Evolutionary conservation across 2,888 invertebrate genomes (phyloP), one percentile per base, ranked within the genome.

Genomic region (Watsonalla cultraria): DNA sequence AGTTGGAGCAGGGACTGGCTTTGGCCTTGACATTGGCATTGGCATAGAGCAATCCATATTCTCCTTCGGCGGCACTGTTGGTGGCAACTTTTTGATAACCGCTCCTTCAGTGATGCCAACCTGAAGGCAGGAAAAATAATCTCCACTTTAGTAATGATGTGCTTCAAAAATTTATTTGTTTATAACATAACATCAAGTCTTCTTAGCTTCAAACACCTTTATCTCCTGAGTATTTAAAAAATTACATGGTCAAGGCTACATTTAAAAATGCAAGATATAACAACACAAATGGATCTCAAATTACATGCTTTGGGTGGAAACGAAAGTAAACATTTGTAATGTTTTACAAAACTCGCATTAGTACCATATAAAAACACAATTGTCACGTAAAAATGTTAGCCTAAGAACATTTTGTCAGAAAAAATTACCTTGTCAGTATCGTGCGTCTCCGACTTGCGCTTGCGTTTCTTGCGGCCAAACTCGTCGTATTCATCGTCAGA

Each of bases 401-500:
- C 37, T 37, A 37, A 37, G 37, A 42, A 42, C 8, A 42, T 24
- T 24, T 24, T 11, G 42, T 42, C 11, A 5, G n/a, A 5, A 14
- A 49, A 37, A 1, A 7, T 13, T 46, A 49, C 59, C 77, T 60
- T 70, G 82, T 80, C 74, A 74, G 2, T 76, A 39, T 81, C 78
- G 48, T 73, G 65, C 6, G 71, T 52, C 35, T 81, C 83, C 34
- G 72, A 55, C 57, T 75, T 81, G 65, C 78, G 93, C 75, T 90
- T 79, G 62, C 94, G 93, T 77, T 94, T 94, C 67, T 90, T 92
- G 50, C 94, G 91, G 0, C 95, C 94, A 80, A 97, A 96, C 82
- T 99, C 99, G 86, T 99, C 99, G 84, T 96, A 99, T 86, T 99
- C 99, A 78, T 97, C 98, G 76, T 98, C 98, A 5, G 95, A 96